Conservation (phyloP, 2,113 vertebrate genomes). For the Talpa occidentalis region DNA sequence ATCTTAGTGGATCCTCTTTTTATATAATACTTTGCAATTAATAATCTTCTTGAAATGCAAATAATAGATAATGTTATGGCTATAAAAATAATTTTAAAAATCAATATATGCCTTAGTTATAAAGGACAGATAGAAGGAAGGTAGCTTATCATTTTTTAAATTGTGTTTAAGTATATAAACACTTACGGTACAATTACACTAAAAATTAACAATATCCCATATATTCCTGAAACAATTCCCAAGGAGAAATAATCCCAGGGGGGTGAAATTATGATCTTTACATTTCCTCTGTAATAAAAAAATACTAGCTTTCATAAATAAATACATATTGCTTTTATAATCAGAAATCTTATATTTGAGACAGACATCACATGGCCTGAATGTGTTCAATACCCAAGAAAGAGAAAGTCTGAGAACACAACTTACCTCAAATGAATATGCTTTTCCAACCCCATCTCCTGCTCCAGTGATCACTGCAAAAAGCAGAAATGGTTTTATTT, state of each 20-base stretch:
- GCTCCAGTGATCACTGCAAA: slow-evolving; percentile 92
- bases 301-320: not conserved
- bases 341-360: not conserved
- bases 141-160: not conserved
- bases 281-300: not conserved
- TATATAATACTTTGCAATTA: not conserved
- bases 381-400: not conserved
- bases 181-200: not conserved
- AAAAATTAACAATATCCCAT: not conserved
- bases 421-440: slow-evolving; percentile 91
- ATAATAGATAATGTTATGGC: not conserved
- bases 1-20: not conserved
- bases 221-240: not conserved
- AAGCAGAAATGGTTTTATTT: slow-evolving; percentile 57
- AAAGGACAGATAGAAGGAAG: not conserved
- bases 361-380: not conserved
- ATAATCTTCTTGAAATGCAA: not conserved
- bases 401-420: not conserved
- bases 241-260: not conserved
- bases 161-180: not conserved
- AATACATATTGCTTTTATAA: not conserved
- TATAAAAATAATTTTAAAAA: not conserved
- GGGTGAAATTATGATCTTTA: not conserved
- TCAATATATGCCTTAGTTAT: not conserved
- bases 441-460: slow-evolving; percentile 93